Percentiles rank a stretch among this genome's conserved stretches.
phyloP scores from a whole-genome alignment of 2,797 vertebrate genomes.

The Chelidonichthys spinosus region DNA sequence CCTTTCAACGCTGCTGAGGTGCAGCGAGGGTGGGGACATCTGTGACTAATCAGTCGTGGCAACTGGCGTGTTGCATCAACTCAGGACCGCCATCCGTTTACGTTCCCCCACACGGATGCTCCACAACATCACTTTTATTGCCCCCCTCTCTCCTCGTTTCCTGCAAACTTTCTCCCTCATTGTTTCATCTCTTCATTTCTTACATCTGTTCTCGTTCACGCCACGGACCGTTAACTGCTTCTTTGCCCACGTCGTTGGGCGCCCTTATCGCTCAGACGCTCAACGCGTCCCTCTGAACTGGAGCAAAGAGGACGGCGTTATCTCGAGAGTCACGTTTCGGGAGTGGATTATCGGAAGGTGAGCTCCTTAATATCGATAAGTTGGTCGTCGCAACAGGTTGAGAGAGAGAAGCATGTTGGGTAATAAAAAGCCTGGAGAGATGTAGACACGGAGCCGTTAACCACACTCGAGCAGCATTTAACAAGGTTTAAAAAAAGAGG shows the following conservation, averaged over 20 bases:
- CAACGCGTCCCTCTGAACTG: conserved; percentile 14
- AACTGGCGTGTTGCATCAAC: conserved; percentile 47
- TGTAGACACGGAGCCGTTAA: conserved; percentile 36
- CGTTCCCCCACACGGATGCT: conserved; percentile 21
- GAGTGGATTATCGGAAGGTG: conserved; percentile 66
- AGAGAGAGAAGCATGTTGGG: conserved; percentile 1
- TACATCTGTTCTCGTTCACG: conserved; percentile 15
- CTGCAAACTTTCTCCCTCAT: neutral
- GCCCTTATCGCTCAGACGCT: conserved; percentile 11
- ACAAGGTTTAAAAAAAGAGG: conserved; percentile 56
- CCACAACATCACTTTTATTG: conserved; percentile 31
- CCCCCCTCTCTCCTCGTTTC: conserved; percentile 12
- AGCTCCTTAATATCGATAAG: conserved; percentile 45
- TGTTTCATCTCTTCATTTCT: neutral
- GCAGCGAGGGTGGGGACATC: conserved; percentile 55
- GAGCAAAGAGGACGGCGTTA: conserved; percentile 11
- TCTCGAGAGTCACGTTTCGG: conserved; percentile 15
- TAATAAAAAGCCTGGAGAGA: conserved; percentile 25
- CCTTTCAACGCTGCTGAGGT: conserved; percentile 42
- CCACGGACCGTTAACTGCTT: neutral
- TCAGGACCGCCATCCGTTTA: conserved; percentile 22
- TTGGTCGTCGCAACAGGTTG: conserved; percentile 41
- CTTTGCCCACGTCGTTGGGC: neutral
- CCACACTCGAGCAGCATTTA: conserved; percentile 53
- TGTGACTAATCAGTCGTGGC: conserved; percentile 57